phyloP scores from a whole-genome alignment of 2,797 vertebrate species.

The Sarcoramphus papa region DNA sequence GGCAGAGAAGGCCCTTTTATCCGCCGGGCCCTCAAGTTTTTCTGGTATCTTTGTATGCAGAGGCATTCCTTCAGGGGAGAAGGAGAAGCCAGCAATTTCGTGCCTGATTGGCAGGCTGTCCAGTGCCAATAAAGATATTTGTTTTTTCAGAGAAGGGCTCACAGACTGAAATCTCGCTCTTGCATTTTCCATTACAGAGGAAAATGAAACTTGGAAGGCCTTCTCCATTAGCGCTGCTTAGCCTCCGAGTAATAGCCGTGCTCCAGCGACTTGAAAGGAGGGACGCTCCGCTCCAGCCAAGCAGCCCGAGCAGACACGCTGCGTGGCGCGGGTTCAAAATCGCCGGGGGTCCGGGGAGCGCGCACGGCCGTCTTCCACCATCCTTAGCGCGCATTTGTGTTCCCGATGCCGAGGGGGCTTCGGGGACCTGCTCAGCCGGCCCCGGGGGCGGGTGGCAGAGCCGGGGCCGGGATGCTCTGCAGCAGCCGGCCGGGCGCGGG shows the following conservation, averaged over 20 bases:
- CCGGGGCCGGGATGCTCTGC: neutral
- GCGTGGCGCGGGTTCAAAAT: neutral
- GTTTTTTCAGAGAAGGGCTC: conserved; percentile 67
- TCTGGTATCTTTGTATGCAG: conserved; percentile 70
- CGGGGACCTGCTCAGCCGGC: neutral
- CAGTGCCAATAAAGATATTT: conserved; percentile 71
- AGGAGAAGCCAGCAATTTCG: conserved; percentile 70
- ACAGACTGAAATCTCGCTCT: conserved; percentile 60
- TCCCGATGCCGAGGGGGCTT: neutral
- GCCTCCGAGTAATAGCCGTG: neutral
- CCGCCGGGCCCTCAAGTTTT: conserved; percentile 57
- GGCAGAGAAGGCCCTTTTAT: conserved; percentile 68
- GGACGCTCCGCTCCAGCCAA: neutral
- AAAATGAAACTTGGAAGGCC: conserved; percentile 43
- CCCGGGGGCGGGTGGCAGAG: neutral
- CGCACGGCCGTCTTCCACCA: no score
- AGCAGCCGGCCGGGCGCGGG: accelerated
- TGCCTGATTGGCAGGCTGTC: conserved; percentile 76
- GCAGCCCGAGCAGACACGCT: neutral
- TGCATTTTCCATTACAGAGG: conserved; percentile 56
- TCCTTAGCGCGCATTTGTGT: accelerated
- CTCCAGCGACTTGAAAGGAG: neutral
- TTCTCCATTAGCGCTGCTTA: neutral
- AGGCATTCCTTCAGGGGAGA: conserved; percentile 67
- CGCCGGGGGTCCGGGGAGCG: accelerated